Evolutionary conservation across 2,888 invertebrate species (phyloP).

Genomic region (Drepana falcataria): DNA sequence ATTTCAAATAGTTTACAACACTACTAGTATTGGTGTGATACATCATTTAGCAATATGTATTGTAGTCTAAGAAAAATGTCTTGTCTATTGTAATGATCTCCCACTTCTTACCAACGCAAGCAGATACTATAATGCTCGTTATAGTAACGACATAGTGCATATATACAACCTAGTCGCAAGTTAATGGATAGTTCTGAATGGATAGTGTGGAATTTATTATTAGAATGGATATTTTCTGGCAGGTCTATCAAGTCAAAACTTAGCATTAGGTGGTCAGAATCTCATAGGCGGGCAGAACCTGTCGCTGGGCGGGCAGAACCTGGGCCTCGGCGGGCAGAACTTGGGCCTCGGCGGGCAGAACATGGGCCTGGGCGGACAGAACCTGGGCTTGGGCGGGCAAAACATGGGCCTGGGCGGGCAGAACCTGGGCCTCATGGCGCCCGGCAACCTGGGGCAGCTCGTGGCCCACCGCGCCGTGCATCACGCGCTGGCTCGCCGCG

Average conservation of each 20-base stretch:
- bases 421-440: constrained; percentile 42
- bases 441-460: constrained; percentile 55
- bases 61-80: no score
- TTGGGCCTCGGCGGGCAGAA: constrained; percentile 39
- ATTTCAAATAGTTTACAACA: no score
- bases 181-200: no score
- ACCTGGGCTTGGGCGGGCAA: constrained; percentile 42
- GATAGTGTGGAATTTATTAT: no score
- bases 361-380: constrained; percentile 38
- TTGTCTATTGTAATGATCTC: no score
- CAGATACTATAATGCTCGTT: no score
- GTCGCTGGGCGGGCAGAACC: constrained; percentile 19
- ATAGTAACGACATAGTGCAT: no score
- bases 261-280: constrained; percentile 44
- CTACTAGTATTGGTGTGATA: no score
- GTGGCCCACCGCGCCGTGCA: constrained; percentile 66
- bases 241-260: constrained; percentile 58
- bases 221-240: constrained; percentile 9
- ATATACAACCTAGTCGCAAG: no score
- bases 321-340: constrained; percentile 38
- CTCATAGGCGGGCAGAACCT: constrained; percentile 34
- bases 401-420: constrained; percentile 55
- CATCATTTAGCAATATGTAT: no score
- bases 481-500: constrained; percentile 57
- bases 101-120: no score